Evolutionary conservation across 1,140 invertebrate species (phyloP).

Genomic region (Centruroides sculpturatus): DNA sequence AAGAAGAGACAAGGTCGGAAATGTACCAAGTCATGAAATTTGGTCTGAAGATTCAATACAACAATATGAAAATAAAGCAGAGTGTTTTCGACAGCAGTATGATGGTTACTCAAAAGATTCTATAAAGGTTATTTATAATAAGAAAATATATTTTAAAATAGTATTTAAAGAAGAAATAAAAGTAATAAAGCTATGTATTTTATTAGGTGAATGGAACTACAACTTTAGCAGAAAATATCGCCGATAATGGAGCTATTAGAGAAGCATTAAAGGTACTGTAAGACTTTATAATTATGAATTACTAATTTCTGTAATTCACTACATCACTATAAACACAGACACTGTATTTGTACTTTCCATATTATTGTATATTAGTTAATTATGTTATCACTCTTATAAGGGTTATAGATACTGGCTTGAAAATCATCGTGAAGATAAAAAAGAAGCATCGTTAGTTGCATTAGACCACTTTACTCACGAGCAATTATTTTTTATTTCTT

Average conservation of each 20-base stretch:
- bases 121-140: neutral
- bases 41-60: neutral
- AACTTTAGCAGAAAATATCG: slow-evolving; percentile 69
- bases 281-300: neutral
- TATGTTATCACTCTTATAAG: neutral
- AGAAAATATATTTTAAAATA: too few relatives aligned
- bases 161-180: too few relatives aligned
- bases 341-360: too few relatives aligned
- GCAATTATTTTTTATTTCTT: slow-evolving; percentile 78
- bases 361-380: too few relatives aligned
- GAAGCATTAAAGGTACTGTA: slow-evolving; percentile 53
- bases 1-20: slow-evolving; percentile 32
- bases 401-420: slow-evolving; percentile 2
- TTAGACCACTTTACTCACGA: slow-evolving; percentile 43
- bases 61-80: too few relatives aligned
- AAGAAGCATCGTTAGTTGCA: slow-evolving; percentile 51
- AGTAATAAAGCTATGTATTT: neutral
- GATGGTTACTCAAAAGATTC: neutral
- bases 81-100: neutral
- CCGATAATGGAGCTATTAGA: slow-evolving; percentile 81
- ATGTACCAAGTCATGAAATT: neutral
- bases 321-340: neutral
- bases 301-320: too few relatives aligned
- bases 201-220: slow-evolving; percentile 50
- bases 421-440: neutral